Evolutionary conservation across 2,113 vertebrate species (phyloP), one percentile per base, ranked within the genome.

Genomic region (Anser cygnoides): DNA sequence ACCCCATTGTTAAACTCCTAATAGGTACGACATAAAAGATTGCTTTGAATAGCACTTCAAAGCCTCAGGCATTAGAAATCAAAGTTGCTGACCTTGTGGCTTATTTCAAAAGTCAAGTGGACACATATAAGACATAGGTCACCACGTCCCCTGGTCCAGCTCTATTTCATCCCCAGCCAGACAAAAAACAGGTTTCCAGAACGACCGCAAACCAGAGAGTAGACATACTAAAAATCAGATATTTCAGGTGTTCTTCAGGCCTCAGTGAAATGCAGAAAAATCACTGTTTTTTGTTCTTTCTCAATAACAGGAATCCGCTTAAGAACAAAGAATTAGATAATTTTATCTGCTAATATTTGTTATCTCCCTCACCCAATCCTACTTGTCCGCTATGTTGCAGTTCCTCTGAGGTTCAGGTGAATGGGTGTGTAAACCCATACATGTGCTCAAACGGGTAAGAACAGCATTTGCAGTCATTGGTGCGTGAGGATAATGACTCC

Each of bases 391-490:
- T 49, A 7, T 58, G 19, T 29, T 52, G 73, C 62, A 2, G 3
- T 9, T 61, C 18, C 54, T 52, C 54, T 1, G 3, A 82, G 35
- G 19, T 9, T 6, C 49, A 33, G 52, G 61, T 55, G 31, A 23
- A 19, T 14, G 33, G 0, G 0, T 33, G 7, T 20, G 19, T 50
- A 35, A 26, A n/a, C 11, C 14, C 5, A 3, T n/a, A 44, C 31
- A 16, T 75, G 23, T 76, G 43, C 65, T 87, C 43, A 58, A 44
- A 88, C 44, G 39, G 37, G 14, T 72, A 87, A 87, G 62, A 58
- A 66, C 17, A 28, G 25, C 37, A 59, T 82, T 58, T 87, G 58
- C 44, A 73, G 8, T 49, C 66, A 68, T 84, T 76, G 43, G 13
- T 91, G 49, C 33, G 68, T 62, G 18, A 75, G 44, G 28, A 74